Base-by-base conservation (phyloP, 2,113 vertebrate genomes). In the Columba livia region DNA sequence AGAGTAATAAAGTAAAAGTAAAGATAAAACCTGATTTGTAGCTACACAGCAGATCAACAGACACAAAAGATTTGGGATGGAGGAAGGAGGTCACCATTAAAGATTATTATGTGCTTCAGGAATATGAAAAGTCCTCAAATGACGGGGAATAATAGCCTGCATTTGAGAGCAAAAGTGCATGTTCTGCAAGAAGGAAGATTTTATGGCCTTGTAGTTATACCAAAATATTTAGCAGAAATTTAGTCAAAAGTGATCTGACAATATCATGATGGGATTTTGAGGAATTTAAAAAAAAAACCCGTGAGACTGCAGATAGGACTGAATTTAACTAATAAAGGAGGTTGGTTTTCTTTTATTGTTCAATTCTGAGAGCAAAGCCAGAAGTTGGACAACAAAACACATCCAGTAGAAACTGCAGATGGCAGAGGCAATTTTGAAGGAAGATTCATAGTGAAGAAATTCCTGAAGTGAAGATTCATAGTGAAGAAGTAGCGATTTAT, bases 141-240 rank as follows among this genome's bases (percentile, higher is more conserved):
- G 14, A 85, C 50, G 17, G 36, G 9, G 44, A 73, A 50, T 34
- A 48, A 51, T 40, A 58, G 13, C 28, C 21, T 38, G 24, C 0
- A 1, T 75, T 38, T 89, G 29, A 77, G 16, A 70, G 10, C 18
- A 57, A 73, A 84, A 90, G 28, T 36, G 1, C 11, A 48, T 60
- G n/a, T 86, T 92, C 31, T 80, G 26, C 51, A 90, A 89, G 72
- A 94, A 88, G 56, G 44, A 87, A 77, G 28, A 81, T n/a, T 69
- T 91, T 78, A 19, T 65, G n/a, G 66, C 24, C 11, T 73, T 65
- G 14, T 57, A n/a, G 26, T 53, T 57, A 3, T 10, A 31, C 44
- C 48, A 47, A 70, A 85, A 54, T 73, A 65, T 73, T 85, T 79
- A 94, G 20, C 12, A 85, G 78, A 72, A 75, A 54, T 85, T 82